Percentiles rank a stretch among this genome's conserved stretches.
Conservation (phyloP, 1,140 invertebrate species). For the Heterodera carotae region DNA sequence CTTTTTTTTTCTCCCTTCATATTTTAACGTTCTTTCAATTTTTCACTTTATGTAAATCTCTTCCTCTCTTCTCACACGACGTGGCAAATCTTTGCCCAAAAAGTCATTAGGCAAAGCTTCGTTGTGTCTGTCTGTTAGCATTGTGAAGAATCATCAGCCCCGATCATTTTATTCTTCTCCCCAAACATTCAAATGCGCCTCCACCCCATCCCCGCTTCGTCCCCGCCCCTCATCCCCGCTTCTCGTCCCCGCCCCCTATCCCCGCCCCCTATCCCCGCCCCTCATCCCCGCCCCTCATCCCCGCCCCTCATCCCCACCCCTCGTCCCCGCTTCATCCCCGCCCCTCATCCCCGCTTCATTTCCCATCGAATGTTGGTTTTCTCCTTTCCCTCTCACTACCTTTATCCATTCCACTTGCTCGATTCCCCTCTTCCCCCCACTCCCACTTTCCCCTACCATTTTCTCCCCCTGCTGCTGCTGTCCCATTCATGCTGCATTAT, state of each 20-base stretch:
- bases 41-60: no score
- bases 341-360: no score
- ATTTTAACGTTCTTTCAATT: background rate
- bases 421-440: background rate
- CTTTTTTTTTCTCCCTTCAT: background rate
- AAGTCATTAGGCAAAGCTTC: conserved; percentile 2
- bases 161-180: background rate
- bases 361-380: background rate
- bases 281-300: no score
- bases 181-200: no score
- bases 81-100: background rate
- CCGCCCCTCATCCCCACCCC: background rate
- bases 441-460: background rate
- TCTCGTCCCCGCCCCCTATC: background rate
- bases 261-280: no score
- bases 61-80: background rate
- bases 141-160: background rate
- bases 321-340: background rate
- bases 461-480: no score
- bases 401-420: background rate
- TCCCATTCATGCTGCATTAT: no score
- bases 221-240: no score
- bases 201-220: background rate
- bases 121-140: background rate
- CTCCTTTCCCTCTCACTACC: background rate